phyloP scores from a whole-genome alignment of 1,140 invertebrate genomes.

The Trachymyrmex cornetzi region DNA sequence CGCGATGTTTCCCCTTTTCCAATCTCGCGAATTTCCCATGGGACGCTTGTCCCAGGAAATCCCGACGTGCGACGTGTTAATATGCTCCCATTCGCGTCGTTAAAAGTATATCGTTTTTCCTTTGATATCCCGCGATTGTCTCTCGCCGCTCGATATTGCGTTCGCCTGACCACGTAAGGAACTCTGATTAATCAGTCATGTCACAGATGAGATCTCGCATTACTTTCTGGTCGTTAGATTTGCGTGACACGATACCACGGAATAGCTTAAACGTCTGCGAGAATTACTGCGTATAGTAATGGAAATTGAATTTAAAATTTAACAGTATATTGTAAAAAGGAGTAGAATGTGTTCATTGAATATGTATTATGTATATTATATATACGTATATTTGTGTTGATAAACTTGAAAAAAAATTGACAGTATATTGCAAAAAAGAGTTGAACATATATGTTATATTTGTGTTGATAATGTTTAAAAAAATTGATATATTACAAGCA shows the following conservation, averaged over 20 bases:
- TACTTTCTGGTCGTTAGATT: not conserved
- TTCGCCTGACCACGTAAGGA: not conserved
- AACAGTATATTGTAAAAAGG: not conserved
- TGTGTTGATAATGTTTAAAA: not conserved
- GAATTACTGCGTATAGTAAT: not conserved
- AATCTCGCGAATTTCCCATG: conserved; percentile 53
- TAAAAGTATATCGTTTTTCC: not conserved
- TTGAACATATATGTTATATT: conserved; percentile 9
- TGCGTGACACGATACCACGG: not conserved
- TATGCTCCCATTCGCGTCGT: not conserved
- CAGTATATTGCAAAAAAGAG: too few relatives aligned
- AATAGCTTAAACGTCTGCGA: not conserved
- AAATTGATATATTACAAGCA: not conserved
- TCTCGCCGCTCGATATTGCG: conserved; percentile 3
- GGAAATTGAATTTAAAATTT: not conserved
- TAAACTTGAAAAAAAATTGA: too few relatives aligned
- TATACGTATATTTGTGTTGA: not conserved
- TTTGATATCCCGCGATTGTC: not conserved
- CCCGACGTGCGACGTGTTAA: not conserved
- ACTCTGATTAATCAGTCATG: conserved; percentile 42
- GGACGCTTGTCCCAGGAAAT: not conserved
- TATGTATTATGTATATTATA: not conserved
- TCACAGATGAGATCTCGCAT: conserved; percentile 21
- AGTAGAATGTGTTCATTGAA: not conserved
- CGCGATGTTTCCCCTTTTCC: conserved; percentile 41